Evolutionary conservation across 2,113 vertebrate species (phyloP).

Genomic region (Paradisaea rubra): DNA sequence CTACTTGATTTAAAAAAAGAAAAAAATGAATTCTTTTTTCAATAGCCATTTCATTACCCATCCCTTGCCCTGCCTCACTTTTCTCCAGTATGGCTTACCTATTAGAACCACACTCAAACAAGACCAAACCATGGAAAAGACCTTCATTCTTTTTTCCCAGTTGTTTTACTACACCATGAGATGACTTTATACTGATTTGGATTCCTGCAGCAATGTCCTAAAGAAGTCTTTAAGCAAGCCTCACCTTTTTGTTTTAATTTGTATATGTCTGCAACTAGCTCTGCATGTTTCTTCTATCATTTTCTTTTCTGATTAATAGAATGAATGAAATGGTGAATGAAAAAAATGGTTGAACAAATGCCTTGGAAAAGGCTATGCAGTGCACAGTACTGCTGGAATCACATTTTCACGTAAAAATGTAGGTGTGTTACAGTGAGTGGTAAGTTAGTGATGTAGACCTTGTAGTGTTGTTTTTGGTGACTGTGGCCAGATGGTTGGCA

Average conservation of each 20-base stretch:
- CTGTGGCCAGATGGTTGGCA: constrained; percentile 52
- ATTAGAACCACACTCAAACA: neutral
- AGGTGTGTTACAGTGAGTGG: neutral
- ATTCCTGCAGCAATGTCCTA: constrained; percentile 2
- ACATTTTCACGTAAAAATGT: neutral
- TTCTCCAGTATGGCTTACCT: neutral
- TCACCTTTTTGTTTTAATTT: neutral
- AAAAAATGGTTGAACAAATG: neutral
- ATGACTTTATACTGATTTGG: neutral
- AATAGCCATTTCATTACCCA: neutral
- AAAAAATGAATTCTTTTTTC: neutral
- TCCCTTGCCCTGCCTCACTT: neutral
- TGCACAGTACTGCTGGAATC: neutral
- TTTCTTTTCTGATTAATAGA: neutral
- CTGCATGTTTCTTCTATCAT: neutral
- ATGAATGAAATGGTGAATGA: neutral
- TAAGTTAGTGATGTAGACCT: neutral
- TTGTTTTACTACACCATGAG: neutral
- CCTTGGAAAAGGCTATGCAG: neutral
- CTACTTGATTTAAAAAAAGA: neutral
- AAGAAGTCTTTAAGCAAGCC: neutral
- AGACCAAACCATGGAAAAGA: neutral
- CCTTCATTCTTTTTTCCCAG: neutral
- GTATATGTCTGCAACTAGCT: neutral
- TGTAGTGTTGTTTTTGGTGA: neutral